Evolutionary conservation across 2,113 vertebrate species (phyloP).

Genomic region (Pituophis catenifer): DNA sequence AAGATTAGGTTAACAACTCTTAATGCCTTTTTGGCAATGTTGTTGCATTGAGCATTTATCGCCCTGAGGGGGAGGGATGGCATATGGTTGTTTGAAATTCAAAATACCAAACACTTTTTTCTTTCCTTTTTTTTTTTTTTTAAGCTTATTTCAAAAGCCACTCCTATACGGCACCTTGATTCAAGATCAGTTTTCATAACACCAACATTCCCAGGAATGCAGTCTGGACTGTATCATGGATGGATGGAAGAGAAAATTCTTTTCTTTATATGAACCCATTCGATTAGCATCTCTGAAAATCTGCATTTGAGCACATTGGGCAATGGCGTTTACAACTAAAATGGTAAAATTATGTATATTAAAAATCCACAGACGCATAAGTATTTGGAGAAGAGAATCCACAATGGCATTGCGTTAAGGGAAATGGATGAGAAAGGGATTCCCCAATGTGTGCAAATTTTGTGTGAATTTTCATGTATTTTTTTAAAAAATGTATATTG

Average conservation of each 20-base stretch:
- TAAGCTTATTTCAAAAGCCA: slow-evolving; percentile 3
- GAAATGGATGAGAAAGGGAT: background rate
- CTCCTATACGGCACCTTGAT: background rate
- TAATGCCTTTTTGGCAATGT: no score
- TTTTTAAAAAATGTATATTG: background rate
- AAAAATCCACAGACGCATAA: background rate
- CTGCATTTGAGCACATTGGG: background rate
- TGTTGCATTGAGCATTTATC: background rate
- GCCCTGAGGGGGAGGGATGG: background rate
- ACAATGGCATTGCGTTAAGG: background rate
- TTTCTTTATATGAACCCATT: background rate
- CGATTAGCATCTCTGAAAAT: background rate
- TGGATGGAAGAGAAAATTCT: background rate
- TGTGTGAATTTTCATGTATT: background rate
- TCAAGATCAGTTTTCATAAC: background rate
- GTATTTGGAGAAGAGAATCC: background rate
- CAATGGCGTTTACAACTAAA: background rate
- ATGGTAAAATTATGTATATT: background rate
- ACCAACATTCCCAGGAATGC: background rate
- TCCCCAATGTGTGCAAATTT: background rate
- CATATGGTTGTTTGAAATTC: background rate
- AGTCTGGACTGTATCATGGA: background rate
- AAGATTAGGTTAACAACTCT: no score
- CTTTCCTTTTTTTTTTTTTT: background rate
- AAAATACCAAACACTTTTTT: background rate